Evolutionary conservation across 2,797 vertebrate genomes (phyloP).

Genomic region (Discoglossus pictus): DNA sequence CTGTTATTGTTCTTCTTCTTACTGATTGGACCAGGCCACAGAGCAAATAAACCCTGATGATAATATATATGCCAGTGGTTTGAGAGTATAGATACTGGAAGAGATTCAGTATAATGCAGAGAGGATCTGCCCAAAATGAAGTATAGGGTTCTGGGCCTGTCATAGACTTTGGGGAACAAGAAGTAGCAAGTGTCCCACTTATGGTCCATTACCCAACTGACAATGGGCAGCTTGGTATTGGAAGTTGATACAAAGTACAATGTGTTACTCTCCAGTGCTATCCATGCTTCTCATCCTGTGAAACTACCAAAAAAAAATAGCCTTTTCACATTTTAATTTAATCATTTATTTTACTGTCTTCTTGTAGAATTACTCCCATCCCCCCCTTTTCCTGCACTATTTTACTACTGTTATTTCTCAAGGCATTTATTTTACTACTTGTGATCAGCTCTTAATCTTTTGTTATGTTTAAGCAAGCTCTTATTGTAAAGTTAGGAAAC

Average conservation of each 20-base stretch:
- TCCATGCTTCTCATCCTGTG: slow-evolving; percentile 73
- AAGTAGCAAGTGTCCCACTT: slow-evolving; percentile 46
- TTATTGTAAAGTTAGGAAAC: slow-evolving; percentile 77
- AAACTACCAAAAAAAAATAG: slow-evolving; percentile 67
- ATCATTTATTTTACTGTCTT: slow-evolving; percentile 60
- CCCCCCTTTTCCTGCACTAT: slow-evolving; percentile 59
- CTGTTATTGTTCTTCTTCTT: slow-evolving; percentile 53
- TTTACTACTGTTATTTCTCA: slow-evolving; percentile 58
- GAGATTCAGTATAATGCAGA: slow-evolving; percentile 51
- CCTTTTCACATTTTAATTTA: slow-evolving; percentile 60
- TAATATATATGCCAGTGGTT: slow-evolving; percentile 57
- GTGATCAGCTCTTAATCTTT: slow-evolving; percentile 68
- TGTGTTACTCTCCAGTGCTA: slow-evolving; percentile 87
- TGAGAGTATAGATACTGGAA: slow-evolving; percentile 46
- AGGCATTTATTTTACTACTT: slow-evolving; percentile 66
- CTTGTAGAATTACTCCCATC: slow-evolving; percentile 54
- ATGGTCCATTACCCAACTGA: slow-evolving; percentile 62
- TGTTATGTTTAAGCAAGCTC: slow-evolving; percentile 74
- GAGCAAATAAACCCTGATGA: slow-evolving; percentile 55
- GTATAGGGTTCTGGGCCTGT: slow-evolving; percentile 46
- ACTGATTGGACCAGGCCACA: slow-evolving; percentile 55
- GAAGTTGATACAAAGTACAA: slow-evolving; percentile 82
- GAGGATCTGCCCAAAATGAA: slow-evolving; percentile 44
- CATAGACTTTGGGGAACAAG: slow-evolving; percentile 47
- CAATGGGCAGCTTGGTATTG: slow-evolving; percentile 64